Base-by-base conservation (phyloP, 1,140 invertebrate species). In the Melipona quadrifasciata region DNA sequence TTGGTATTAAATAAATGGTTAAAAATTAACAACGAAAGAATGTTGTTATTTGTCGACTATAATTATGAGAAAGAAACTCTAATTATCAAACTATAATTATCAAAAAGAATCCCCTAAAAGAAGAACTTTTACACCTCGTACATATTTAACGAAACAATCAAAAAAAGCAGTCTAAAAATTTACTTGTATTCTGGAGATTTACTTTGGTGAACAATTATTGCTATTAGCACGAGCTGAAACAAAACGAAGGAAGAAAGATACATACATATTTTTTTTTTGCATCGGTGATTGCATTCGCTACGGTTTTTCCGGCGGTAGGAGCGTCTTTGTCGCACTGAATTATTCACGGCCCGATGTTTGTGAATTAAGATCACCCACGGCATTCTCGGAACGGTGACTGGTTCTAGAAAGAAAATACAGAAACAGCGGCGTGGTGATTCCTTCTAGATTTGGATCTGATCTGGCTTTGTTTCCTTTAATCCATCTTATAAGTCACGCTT, bases 311-410 rank as follows among this genome's bases (percentile, higher is more conserved):
- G 87, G 67, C 84, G 81, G 80, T 57, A 85, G 86, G 80, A 88
- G 80, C 5, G 82, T 84, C 81, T 82, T 88, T 87, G 84, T 82
- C 81, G 88, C 80, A 31, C 81, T 87, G 84, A 88, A 89, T 91
- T 91, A 90, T 89, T 84, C 89, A 90, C 85, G 84, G 90, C 79
- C 84, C 61, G 84, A 31, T 83, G 72, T 78, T 80, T 79, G 86
- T 86, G 87, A 91, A 91, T 92, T 91, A 92, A 92, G 86, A 90
- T 92, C 90, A 92, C 89, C 91, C 91, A 92, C 91, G 91, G 79
- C 84, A 91, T 91, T 90, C 88, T 85, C n/a, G 78, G 85, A 85
- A 89, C 65, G 80, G 75, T 82, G 75, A 80, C 68, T 57, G 55
- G 80, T 71, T 68, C 34, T 39, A 34, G 14, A 61, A 72, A 34